Percentiles rank a stretch among this genome's conserved stretches.
phyloP scores from a whole-genome alignment of 1,140 invertebrate genomes.

The Pseudomyrmex flavicornis region DNA sequence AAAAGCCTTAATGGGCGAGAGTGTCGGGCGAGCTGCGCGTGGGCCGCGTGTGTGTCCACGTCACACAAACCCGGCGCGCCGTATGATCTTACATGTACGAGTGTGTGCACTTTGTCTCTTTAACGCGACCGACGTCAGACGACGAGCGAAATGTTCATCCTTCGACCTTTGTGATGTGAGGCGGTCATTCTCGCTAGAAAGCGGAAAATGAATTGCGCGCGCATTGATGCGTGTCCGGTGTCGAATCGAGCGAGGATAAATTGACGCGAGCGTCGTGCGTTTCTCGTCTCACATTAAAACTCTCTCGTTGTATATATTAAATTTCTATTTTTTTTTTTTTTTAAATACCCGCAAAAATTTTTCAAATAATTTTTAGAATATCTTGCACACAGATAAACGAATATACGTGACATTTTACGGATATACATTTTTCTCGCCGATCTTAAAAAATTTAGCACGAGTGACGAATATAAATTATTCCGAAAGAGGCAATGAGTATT shows the following conservation, averaged over 20 bases:
- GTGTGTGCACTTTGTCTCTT: slow-evolving; percentile 27
- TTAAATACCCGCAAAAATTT: background rate
- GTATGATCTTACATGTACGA: background rate
- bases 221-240: no score
- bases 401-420: background rate
- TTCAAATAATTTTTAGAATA: background rate
- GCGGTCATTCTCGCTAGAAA: slow-evolving; percentile 30
- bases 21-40: slow-evolving; percentile 8
- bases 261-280: background rate
- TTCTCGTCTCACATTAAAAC: no score
- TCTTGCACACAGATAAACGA: background rate
- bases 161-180: slow-evolving; percentile 32
- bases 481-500: background rate
- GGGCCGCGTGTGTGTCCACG: background rate
- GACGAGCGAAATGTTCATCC: background rate
- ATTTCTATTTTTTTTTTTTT: background rate
- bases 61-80: background rate
- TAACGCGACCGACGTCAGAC: background rate
- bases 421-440: background rate
- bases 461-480: slow-evolving; percentile 12
- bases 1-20: slow-evolving; percentile 58
- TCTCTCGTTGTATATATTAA: no score
- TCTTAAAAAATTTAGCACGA: background rate
- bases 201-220: slow-evolving; percentile 9
- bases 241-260: background rate